These are phyloP conservation scores for Erebia epiphron DNA, from an alignment of 2,888 invertebrate species.

Conservation along the genomic window DNA sequence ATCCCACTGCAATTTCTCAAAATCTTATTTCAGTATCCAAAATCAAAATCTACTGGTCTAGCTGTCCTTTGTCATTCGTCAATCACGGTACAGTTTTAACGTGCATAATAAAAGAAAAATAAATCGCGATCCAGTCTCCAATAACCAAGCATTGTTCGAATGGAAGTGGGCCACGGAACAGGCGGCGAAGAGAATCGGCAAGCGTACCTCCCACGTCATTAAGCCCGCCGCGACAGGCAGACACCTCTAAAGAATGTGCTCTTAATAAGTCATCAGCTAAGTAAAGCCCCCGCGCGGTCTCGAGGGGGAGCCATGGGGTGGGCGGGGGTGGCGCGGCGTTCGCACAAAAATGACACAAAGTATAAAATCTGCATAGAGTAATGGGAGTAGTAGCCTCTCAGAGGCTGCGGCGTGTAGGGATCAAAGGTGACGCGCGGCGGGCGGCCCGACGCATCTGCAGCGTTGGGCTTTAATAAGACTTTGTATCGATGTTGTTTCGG, in stretches of 20 bases:
- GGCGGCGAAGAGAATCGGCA: conserved; percentile 58
- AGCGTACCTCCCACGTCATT: conserved; percentile 74
- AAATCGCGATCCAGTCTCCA: conserved; percentile 37
- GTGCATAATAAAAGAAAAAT: conserved; percentile 34
- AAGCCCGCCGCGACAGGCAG: conserved; percentile 75
- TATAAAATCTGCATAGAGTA: conserved; percentile 81
- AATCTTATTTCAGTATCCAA: too few species aligned
- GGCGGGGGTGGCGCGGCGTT: conserved; percentile 52
- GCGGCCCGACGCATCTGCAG: conserved; percentile 40
- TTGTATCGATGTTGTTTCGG: conserved; percentile 31
- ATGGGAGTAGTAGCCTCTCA: conserved; percentile 70
- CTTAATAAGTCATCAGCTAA: conserved; percentile 84
- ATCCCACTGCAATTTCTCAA: too few species aligned
- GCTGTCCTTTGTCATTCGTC: too few species aligned
- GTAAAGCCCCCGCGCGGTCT: conserved; percentile 58
- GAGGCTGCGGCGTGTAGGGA: conserved; percentile 65
- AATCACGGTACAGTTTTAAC: too few species aligned
- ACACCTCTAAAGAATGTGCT: conserved; percentile 82
- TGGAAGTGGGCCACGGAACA: conserved; percentile 65
- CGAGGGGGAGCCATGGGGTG: conserved; percentile 40
- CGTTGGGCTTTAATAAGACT: conserved; percentile 38
- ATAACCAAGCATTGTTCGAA: conserved; percentile 41
- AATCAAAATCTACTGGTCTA: too few species aligned
- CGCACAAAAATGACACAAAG: conserved; percentile 80
- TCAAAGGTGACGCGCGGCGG: conserved; percentile 60